These are phyloP conservation scores for Platerodrilus igneus DNA, from an alignment of 2,888 invertebrate genomes.

Conservation along the genomic window DNA sequence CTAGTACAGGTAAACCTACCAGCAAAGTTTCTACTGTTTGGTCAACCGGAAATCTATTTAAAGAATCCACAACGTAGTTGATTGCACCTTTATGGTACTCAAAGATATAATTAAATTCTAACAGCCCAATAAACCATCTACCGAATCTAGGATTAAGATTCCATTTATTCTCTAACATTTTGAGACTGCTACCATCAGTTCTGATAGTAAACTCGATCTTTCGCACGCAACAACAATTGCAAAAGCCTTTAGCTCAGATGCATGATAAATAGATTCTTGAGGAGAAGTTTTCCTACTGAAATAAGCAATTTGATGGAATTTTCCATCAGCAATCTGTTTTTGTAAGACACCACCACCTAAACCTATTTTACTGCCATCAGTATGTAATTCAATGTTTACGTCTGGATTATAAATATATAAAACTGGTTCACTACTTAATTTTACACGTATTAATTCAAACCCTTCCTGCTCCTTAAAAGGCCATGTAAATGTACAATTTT, in stretches of 20 bases:
- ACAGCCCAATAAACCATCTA: conserved; percentile 2
- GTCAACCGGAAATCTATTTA: conserved; percentile 27
- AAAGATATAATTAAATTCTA: conserved; percentile 2
- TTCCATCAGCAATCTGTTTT: conserved; percentile 10
- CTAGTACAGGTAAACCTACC: conserved; percentile 19
- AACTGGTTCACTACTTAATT: conserved; percentile 22
- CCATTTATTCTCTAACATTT: not conserved
- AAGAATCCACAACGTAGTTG: conserved; percentile 20
- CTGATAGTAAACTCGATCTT: too few species aligned
- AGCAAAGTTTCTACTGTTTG: conserved; percentile 13
- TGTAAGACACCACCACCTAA: conserved; percentile 28
- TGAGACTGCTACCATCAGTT: conserved; percentile 1
- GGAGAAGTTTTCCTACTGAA: conserved; percentile 10
- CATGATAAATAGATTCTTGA: conserved; percentile 8
- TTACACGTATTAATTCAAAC: conserved; percentile 24
- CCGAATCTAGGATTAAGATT: not conserved
- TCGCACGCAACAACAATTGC: too few species aligned
- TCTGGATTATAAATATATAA: conserved; percentile 27
- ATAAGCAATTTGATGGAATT: conserved; percentile 9
- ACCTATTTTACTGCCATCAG: conserved; percentile 27
- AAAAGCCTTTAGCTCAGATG: conserved; percentile 6
- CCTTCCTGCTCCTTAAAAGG: conserved; percentile 20
- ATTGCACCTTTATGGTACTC: conserved; percentile 22
- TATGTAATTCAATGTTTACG: conserved; percentile 27
- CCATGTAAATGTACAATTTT: conserved; percentile 25